Evolutionary conservation across 1,140 invertebrate genomes (phyloP).

Genomic region (Aphaenogaster rudis): DNA sequence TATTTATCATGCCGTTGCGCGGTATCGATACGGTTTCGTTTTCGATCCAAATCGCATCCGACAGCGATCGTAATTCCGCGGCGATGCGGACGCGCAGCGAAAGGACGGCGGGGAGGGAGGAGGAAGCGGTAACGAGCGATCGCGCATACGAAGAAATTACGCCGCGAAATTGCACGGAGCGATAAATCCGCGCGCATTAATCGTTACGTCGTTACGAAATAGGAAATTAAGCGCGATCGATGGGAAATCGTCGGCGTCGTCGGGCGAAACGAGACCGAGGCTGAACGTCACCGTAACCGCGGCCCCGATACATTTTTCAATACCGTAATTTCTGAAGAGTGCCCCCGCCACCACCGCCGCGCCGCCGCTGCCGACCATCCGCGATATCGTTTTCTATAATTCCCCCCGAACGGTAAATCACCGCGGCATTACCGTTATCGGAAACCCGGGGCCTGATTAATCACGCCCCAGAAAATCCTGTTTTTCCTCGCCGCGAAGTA

Average conservation of each 20-base stretch:
- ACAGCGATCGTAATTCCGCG: conserved; percentile 12
- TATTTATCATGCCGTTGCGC: conserved; percentile 27
- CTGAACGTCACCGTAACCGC: conserved; percentile 13
- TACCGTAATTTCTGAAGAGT: conserved; percentile 46
- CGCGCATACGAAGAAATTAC: conserved; percentile 47
- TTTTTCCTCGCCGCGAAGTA: conserved; percentile 55
- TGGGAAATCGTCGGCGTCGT: conserved; percentile 46
- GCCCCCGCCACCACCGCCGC: not conserved
- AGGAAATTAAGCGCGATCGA: conserved; percentile 61
- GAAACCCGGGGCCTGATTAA: conserved; percentile 60
- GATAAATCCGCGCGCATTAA: conserved; percentile 68
- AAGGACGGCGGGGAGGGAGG: not conserved
- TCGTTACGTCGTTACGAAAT: conserved; percentile 58
- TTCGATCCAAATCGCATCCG: conserved; percentile 16
- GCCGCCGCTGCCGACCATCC: conserved; percentile 24
- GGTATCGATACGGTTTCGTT: conserved; percentile 6
- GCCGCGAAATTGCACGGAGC: conserved; percentile 46
- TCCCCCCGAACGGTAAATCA: conserved; percentile 54
- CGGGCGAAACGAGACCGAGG: conserved; percentile 1
- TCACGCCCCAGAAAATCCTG: conserved; percentile 62
- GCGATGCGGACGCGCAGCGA: not conserved
- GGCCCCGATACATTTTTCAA: conserved; percentile 56
- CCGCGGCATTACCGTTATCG: conserved; percentile 62
- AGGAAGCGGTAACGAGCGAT: conserved; percentile 19
- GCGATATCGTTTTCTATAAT: conserved; percentile 63